A percentile compares a stretch with the other conserved stretches of the same genome.
phyloP scores from a whole-genome alignment of 2,888 invertebrate species.

The Lochmaea crataegi region DNA sequence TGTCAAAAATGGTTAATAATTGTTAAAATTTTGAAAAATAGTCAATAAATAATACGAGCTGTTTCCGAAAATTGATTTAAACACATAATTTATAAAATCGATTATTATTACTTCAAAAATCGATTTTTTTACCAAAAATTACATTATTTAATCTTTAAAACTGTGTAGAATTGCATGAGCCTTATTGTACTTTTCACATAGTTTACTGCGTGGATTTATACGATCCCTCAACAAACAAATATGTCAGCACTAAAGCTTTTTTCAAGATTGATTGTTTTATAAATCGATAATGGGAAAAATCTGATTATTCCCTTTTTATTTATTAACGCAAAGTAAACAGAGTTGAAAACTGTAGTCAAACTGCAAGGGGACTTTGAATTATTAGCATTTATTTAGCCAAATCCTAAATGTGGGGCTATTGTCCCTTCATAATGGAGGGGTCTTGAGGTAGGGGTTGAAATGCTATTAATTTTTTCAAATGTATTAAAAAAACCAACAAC shows the following conservation, averaged over 20 bases:
- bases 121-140: too few species aligned
- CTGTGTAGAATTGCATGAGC: too few species aligned
- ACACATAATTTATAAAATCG: too few species aligned
- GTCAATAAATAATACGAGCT: too few species aligned
- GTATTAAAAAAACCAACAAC: too few species aligned
- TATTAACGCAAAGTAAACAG: neutral
- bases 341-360: neutral
- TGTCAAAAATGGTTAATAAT: too few species aligned
- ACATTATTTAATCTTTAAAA: too few species aligned
- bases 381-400: neutral
- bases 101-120: too few species aligned
- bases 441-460: neutral
- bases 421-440: neutral
- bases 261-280: neutral
- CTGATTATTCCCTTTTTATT: neutral
- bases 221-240: neutral
- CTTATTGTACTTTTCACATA: too few species aligned
- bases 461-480: neutral
- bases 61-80: too few species aligned
- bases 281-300: neutral
- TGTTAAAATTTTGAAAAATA: too few species aligned
- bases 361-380: neutral
- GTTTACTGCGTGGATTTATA: neutral
- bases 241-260: neutral
- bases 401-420: neutral